Evolutionary conservation across 2,797 vertebrate genomes (phyloP), one percentile per base, ranked within the genome.

Genomic region (Eospalax fontanierii): DNA sequence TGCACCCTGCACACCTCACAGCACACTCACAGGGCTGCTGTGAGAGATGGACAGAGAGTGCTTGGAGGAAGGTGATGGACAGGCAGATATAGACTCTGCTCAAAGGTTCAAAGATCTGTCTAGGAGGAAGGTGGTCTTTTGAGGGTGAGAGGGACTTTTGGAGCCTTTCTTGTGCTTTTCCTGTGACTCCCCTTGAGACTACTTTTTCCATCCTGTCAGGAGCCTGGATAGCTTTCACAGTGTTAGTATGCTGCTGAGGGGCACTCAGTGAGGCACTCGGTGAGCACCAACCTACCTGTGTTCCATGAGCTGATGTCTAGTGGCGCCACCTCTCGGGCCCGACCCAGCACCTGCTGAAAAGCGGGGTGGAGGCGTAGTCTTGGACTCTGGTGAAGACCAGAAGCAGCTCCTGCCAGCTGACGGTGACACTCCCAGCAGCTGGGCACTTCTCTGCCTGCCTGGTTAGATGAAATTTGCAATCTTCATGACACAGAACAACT

Each of bases 1-100:
- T 22, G 24, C 15, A 70, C n/a, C 63, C 46, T 16, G 5, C 24
- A 0, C 4, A 4, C 21, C 8, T 22, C 57, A 9, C 0, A 0
- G 26, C 10, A 19, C 85, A 65, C 73, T 70, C 11, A 3, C 0
- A 0, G 76, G 54, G n/a, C 84, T 66, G 38, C 4, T 2, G 8
- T 28, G 40, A 28, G 43, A 46, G 57, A 9, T 2, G 6, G 38
- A 46, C 43, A n/a, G 87, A 46, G 65, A 63, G 16, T 0, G 15
- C 63, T 74, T 26, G 43, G 78, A 38, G 65, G 38, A 9, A 46
- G n/a, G 14, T 30, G 85, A 40, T 35, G 30, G 43, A 30, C 16
- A 28, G 65, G 46, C 24, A 38, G 83, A 26, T 18, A 30, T 43
- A 70, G 81, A 40, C 75, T 43, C 24, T 16, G 74, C 86, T 68